These are phyloP conservation scores for Scartelaos histophorus DNA, from an alignment of 2,113 vertebrate species.

Conservation along the genomic window DNA sequence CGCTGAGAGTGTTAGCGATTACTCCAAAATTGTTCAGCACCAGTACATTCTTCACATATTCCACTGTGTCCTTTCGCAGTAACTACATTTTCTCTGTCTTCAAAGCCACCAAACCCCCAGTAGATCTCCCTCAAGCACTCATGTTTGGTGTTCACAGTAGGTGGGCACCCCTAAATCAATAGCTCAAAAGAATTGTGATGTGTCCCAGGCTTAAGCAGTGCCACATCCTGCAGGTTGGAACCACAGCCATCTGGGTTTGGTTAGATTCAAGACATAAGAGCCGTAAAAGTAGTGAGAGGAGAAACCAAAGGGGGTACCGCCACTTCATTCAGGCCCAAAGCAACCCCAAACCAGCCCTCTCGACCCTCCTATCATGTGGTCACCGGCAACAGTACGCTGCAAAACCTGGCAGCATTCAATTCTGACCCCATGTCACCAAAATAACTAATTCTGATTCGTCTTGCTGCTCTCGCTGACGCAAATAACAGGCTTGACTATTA, in stretches of 20 bases:
- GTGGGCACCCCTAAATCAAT: slow-evolving; percentile 54
- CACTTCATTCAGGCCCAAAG: slow-evolving; percentile 54
- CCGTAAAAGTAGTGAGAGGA: slow-evolving; percentile 52
- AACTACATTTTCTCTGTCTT: slow-evolving; percentile 19
- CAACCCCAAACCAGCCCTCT: slow-evolving; percentile 35
- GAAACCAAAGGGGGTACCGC: slow-evolving; percentile 53
- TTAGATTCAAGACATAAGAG: slow-evolving; percentile 61
- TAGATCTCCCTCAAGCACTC: slow-evolving; percentile 12
- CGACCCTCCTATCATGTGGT: slow-evolving; percentile 57
- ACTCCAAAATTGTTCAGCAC: background rate
- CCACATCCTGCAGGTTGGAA: slow-evolving; percentile 71
- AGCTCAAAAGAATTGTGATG: slow-evolving; percentile 29
- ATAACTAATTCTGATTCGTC: slow-evolving; percentile 11
- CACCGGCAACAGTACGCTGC: slow-evolving; percentile 19
- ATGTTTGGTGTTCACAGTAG: slow-evolving; percentile 51
- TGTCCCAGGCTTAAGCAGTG: slow-evolving; percentile 41
- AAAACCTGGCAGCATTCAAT: slow-evolving; percentile 30
- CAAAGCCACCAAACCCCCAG: slow-evolving; percentile 20
- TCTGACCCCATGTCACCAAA: slow-evolving; percentile 36
- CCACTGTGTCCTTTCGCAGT: slow-evolving; percentile 5
- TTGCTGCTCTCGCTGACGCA: background rate
- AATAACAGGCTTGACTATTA: background rate
- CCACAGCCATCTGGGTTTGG: slow-evolving; percentile 67
- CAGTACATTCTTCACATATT: slow-evolving; percentile 19
- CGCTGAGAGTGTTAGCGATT: background rate